Evolutionary conservation across 2,113 vertebrate genomes (phyloP).

Genomic region (Pseudorectes ferrugineus): DNA sequence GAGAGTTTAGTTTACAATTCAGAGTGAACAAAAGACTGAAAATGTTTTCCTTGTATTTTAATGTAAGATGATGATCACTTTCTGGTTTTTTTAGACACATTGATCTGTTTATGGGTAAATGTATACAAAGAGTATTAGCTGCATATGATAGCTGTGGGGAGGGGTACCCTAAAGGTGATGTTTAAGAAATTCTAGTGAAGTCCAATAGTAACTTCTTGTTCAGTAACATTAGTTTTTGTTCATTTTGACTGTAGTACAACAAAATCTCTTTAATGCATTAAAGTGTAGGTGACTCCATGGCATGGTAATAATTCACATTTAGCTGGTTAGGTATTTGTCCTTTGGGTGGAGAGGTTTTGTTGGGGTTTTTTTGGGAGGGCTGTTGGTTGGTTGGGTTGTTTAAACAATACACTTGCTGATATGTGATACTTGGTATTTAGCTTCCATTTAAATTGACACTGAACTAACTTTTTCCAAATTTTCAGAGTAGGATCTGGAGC

Average conservation of each 20-base stretch:
- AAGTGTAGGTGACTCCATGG: not conserved
- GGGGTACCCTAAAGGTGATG: not conserved
- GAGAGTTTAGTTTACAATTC: not conserved
- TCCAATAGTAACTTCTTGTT: not conserved
- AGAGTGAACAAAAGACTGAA: not conserved
- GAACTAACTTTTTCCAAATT: not conserved
- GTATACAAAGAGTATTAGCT: not conserved
- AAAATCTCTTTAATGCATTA: not conserved
- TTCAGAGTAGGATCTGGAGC: slow-evolving; percentile 84
- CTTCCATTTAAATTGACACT: not conserved
- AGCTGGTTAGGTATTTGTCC: not conserved
- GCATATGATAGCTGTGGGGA: not conserved
- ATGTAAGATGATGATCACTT: accelerated
- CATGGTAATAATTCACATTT: not conserved
- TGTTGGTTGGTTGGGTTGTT: not conserved
- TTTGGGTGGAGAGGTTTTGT: not conserved
- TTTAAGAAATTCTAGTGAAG: not conserved
- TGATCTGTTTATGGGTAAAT: not conserved
- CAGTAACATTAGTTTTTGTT: not conserved
- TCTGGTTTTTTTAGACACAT: not conserved
- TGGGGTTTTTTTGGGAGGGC: not conserved
- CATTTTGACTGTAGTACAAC: not conserved
- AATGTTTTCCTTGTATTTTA: accelerated
- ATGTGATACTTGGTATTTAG: not conserved
- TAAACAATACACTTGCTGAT: not conserved